These are phyloP conservation scores for Eupithecia exiguata DNA, from an alignment of 2,888 invertebrate genomes.

Conservation along the genomic window DNA sequence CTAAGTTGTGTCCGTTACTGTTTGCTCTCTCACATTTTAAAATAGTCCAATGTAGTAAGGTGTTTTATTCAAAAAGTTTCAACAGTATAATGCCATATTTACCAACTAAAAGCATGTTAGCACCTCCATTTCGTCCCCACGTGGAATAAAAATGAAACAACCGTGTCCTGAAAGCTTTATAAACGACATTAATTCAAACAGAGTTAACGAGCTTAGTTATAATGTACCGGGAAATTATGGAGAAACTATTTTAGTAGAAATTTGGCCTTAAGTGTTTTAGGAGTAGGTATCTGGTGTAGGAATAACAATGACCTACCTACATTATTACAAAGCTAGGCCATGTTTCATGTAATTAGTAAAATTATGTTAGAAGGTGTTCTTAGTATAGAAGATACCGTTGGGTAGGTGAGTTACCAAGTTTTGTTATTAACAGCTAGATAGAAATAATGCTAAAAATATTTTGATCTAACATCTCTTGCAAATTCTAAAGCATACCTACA, in stretches of 20 bases:
- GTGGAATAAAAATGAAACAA: conserved; percentile 54
- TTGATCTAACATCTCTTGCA: neutral
- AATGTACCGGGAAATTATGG: conserved; percentile 47
- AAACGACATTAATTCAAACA: conserved; percentile 49
- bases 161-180: conserved; percentile 51
- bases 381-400: neutral
- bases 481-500: neutral
- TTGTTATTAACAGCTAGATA: neutral
- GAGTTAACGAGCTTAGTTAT: conserved; percentile 52
- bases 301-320: neutral
- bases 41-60: neutral
- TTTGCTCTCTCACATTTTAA: neutral
- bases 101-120: conserved; percentile 16
- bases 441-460: neutral
- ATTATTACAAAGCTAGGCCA: neutral
- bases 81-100: neutral
- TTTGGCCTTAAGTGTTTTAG: conserved; percentile 27
- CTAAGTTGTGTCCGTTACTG: neutral
- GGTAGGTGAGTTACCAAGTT: neutral
- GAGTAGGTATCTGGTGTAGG: conserved; percentile 22
- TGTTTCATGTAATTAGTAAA: neutral
- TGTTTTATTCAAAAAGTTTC: conserved; percentile 5
- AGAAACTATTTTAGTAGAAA: conserved; percentile 35
- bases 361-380: neutral
- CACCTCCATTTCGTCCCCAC: conserved; percentile 37